Evolutionary conservation across 2,797 vertebrate species (phyloP).

Genomic region (Sebastes taczanowskii): DNA sequence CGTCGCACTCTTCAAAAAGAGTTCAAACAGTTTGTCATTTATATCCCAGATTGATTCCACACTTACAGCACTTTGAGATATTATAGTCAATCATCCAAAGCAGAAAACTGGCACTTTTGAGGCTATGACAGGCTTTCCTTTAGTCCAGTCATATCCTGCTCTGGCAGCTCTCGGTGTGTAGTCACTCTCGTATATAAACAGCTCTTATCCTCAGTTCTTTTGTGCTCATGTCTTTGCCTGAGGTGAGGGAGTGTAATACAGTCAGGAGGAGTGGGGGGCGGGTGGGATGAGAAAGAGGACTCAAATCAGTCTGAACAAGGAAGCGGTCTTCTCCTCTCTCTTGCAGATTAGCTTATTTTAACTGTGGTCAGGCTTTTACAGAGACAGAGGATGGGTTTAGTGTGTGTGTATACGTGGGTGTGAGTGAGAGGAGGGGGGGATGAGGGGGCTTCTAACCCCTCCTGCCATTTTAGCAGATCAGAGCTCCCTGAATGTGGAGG

Average conservation of each 20-base stretch:
- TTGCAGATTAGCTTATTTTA: constrained; percentile 96
- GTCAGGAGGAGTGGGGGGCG: constrained; percentile 42
- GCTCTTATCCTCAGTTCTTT: constrained; percentile 62
- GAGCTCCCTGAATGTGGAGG: constrained; percentile 71
- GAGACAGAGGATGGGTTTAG: constrained; percentile 71
- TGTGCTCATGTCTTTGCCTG: constrained; percentile 57
- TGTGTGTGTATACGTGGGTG: constrained; percentile 36
- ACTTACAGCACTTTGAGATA: constrained; percentile 7
- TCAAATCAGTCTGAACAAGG: constrained; percentile 89
- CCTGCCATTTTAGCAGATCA: constrained; percentile 85
- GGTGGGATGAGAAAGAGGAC: constrained; percentile 78
- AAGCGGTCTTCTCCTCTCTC: constrained; percentile 85
- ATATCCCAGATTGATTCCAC: constrained; percentile 20
- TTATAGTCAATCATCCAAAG: constrained; percentile 29
- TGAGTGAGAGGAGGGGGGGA: background rate
- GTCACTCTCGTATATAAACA: constrained; percentile 53
- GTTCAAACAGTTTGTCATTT: constrained; percentile 26
- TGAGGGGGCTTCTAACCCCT: constrained; percentile 64
- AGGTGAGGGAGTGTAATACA: constrained; percentile 53
- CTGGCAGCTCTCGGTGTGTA: constrained; percentile 39
- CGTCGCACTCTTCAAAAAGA: background rate
- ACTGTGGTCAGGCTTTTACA: constrained; percentile 87
- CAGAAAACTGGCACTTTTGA: constrained; percentile 25
- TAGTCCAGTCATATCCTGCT: constrained; percentile 48
- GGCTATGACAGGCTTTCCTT: constrained; percentile 41